Percentiles rank a stretch among this genome's conserved stretches.
These are phyloP conservation scores for Papilio glaucus DNA, from an alignment of 1,140 invertebrate genomes.

Conservation along the genomic window DNA sequence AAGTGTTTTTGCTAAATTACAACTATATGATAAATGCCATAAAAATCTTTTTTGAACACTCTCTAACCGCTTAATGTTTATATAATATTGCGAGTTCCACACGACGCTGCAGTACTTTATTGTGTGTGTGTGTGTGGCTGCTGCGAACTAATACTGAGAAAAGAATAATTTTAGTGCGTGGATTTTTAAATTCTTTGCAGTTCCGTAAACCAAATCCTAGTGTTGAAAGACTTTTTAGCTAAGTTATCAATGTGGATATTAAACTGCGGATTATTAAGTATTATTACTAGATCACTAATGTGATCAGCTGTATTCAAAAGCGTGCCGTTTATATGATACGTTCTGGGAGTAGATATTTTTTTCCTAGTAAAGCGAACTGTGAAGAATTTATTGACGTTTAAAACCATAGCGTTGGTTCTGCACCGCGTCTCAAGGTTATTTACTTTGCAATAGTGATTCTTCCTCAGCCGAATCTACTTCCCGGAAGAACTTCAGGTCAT, in stretches of 20 bases:
- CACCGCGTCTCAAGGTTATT: no score
- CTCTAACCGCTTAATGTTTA: constrained; percentile 28
- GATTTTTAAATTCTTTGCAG: constrained; percentile 35
- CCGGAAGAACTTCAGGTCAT: no score
- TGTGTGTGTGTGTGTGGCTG: no score
- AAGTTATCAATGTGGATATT: constrained; percentile 26
- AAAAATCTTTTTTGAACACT: constrained; percentile 35
- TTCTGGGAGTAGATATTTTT: not conserved
- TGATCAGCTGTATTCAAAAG: not conserved
- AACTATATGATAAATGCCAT: constrained; percentile 35
- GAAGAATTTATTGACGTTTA: no score
- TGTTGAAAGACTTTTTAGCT: constrained; percentile 32
- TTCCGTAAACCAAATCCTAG: constrained; percentile 31
- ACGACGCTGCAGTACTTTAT: constrained; percentile 35
- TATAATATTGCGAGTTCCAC: constrained; percentile 37
- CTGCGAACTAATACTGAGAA: constrained; percentile 24
- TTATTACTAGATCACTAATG: constrained; percentile 18
- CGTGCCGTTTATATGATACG: constrained; percentile 18
- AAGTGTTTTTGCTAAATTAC: no score
- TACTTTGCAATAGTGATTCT: no score
- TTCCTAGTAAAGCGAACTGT: constrained; percentile 30
- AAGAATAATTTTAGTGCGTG: constrained; percentile 32
- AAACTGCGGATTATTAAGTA: constrained; percentile 19
- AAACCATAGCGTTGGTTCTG: no score
- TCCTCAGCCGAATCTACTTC: no score